phyloP scores from a whole-genome alignment of 2,888 invertebrate species.

The Cheilosia urbana region DNA sequence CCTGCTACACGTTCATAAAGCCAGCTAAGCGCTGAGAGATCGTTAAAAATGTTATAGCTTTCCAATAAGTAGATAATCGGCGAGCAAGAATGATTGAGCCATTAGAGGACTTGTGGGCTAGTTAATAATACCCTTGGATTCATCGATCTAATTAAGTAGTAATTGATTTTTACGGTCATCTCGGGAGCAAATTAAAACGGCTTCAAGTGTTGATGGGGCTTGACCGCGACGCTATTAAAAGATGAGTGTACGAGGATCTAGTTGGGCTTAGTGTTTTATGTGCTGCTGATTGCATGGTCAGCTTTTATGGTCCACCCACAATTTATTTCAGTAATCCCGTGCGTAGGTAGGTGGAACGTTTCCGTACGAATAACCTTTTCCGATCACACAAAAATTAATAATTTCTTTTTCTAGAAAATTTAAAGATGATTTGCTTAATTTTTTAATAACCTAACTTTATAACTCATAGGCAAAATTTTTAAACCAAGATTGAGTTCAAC shows the following conservation, averaged over 20 bases:
- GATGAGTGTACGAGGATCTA: neutral
- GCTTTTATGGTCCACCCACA: too few species aligned
- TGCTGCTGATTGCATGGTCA: neutral
- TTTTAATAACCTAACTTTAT: too few species aligned
- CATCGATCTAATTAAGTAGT: constrained; percentile 30
- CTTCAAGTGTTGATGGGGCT: constrained; percentile 14
- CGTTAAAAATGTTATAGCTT: constrained; percentile 52
- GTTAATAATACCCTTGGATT: constrained; percentile 30
- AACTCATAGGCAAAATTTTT: too few species aligned
- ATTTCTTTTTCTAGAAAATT: too few species aligned
- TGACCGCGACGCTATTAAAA: constrained; percentile 19
- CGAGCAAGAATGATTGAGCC: constrained; percentile 53
- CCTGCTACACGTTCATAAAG: neutral
- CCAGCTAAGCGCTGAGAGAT: constrained; percentile 12
- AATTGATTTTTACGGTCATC: constrained; percentile 29
- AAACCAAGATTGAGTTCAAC: too few species aligned
- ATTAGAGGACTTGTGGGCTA: constrained; percentile 33
- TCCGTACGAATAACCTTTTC: too few species aligned
- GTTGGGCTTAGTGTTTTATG: neutral
- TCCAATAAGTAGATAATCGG: constrained; percentile 44
- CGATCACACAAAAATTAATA: too few species aligned
- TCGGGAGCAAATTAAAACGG: constrained; percentile 18
- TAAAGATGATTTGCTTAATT: too few species aligned
- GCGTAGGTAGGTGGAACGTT: too few species aligned
- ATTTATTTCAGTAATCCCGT: too few species aligned